Percentiles rank a stretch among this genome's conserved stretches.
Evolutionary conservation across 2,113 vertebrate species (phyloP).

Genomic region (Eublepharis macularius): DNA sequence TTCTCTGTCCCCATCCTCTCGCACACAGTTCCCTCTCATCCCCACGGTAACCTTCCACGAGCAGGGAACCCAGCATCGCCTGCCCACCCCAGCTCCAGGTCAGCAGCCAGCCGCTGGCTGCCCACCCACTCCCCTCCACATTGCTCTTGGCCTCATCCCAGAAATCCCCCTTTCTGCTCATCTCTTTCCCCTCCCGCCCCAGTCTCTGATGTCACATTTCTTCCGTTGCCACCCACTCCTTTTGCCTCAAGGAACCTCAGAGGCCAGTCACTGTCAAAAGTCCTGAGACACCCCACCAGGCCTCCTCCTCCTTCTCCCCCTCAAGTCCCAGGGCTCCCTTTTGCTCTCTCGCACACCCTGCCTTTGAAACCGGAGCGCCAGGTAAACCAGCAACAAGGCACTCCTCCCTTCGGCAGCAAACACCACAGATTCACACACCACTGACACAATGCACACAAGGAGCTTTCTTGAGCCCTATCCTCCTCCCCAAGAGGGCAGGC

Average conservation of each 20-base stretch:
- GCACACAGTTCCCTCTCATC: slow-evolving; percentile 9
- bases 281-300: background rate
- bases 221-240: background rate
- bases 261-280: background rate
- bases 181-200: background rate
- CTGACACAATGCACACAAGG: too few relatives aligned
- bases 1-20: slow-evolving; percentile 59
- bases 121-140: background rate
- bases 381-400: too few relatives aligned
- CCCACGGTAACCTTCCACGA: background rate
- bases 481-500: too few relatives aligned
- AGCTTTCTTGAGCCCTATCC: background rate
- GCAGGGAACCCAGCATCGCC: background rate
- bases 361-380: background rate
- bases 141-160: background rate
- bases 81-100: background rate
- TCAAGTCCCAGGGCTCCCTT: too few relatives aligned
- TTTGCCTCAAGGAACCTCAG: background rate
- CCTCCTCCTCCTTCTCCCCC: background rate
- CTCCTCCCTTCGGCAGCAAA: background rate
- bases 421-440: background rate
- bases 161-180: slow-evolving; percentile 7
- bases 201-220: background rate
- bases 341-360: background rate
- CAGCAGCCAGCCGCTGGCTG: background rate